Evolutionary conservation across 2,888 invertebrate genomes (phyloP), one percentile per base, ranked within the genome.

Genomic region (Tricholauxania praeusta): DNA sequence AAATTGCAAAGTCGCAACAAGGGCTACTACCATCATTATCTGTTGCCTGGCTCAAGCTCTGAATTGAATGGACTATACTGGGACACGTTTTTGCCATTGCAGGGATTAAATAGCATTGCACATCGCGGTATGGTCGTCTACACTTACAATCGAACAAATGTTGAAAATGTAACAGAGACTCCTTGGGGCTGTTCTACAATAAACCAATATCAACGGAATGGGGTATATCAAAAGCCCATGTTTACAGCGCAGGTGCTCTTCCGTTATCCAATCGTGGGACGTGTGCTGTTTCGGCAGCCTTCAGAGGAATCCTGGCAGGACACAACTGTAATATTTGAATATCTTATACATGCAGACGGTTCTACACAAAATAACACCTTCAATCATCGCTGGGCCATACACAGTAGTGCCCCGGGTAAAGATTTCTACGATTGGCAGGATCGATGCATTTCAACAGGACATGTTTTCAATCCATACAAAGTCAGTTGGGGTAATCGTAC

Each of bases 361-460:
- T 91, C 93, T 4, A 91, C 90, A 70, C 88, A 93, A 72, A 94
- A 95, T 85, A 93, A 93, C 84, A 92, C 93, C 0, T 89, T 89
- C 59, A 89, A 90, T 14, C 95, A 95, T 85, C 91, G 94, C 77
- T 97, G 97, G 96, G 93, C 93, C 14, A 89, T 97, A 19, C 95
- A 96, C 84, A 92, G 91, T 72, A 88, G 90, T 77, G 90, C 94
- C 0, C 94, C 96, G 0, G 96, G 95, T 19, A 91, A 91, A 74
- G 97, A 97, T 87, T 97, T 93, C 87, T 96, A 96, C 86, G 95
- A 96, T 87, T 97, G 96, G 97, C 93, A 93, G 47, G 92, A 90
- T 59, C 89, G 97, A 52, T 96, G 97, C 84, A 87, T 95, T 12
- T 95, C 95, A 78, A 91, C 95, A 0, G 96, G 95, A 7, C 84